phyloP scores from a whole-genome alignment of 2,113 vertebrate genomes.

The Struthio camelus region DNA sequence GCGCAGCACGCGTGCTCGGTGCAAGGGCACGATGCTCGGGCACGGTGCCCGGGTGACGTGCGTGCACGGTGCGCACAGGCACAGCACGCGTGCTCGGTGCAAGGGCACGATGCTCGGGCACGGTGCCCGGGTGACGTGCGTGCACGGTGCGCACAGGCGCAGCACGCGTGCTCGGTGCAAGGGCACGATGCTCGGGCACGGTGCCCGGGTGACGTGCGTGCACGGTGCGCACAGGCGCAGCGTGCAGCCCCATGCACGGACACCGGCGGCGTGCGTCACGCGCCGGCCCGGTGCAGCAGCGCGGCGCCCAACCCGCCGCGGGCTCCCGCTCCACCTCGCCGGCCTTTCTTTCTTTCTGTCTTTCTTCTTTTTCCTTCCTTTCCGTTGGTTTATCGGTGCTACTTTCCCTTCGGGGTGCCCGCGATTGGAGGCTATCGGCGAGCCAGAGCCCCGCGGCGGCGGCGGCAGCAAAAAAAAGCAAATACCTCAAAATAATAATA shows the following conservation, averaged over 20 bases:
- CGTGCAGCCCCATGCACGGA: not conserved
- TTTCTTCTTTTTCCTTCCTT: not conserved
- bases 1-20: rapidly evolving
- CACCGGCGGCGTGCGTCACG: too few relatives aligned
- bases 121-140: rapidly evolving
- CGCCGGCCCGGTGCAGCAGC: not conserved
- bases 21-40: too few relatives aligned
- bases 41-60: too few relatives aligned
- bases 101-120: too few relatives aligned
- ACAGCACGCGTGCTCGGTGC: rapidly evolving
- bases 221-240: not conserved
- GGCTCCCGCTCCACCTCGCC: too few relatives aligned
- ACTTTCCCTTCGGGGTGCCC: conserved; percentile 53
- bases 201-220: rapidly evolving
- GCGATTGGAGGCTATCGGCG: not conserved
- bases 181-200: rapidly evolving
- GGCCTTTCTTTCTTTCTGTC: too few relatives aligned
- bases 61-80: not conserved
- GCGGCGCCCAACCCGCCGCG: too few relatives aligned
- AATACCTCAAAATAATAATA: too few relatives aligned
- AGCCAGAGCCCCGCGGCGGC: too few relatives aligned
- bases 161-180: too few relatives aligned
- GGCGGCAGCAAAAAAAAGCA: too few relatives aligned
- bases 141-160: too few relatives aligned
- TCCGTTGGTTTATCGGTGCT: conserved; percentile 61